Conservation (phyloP, 2,113 vertebrate genomes). For the Callospermophilus lateralis region DNA sequence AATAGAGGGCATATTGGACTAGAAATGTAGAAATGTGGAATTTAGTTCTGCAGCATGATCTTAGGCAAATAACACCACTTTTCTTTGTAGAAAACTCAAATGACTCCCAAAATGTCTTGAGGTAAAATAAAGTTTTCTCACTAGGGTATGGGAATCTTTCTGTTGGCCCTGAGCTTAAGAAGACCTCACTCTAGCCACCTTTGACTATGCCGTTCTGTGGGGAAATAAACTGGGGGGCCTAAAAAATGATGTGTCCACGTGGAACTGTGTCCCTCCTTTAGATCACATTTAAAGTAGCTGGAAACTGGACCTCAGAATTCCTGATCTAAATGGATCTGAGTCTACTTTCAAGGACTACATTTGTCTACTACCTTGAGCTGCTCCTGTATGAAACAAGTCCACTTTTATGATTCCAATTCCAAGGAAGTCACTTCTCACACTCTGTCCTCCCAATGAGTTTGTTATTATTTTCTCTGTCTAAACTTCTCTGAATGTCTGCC, state of each 20-base stretch:
- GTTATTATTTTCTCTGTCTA: neutral
- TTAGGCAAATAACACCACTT: neutral
- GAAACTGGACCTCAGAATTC: neutral
- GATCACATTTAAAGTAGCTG: neutral
- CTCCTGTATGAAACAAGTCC: neutral
- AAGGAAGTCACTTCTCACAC: neutral
- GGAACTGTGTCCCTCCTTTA: neutral
- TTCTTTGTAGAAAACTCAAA: neutral
- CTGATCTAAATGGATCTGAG: neutral
- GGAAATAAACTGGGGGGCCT: neutral
- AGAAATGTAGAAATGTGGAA: neutral
- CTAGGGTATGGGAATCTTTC: neutral
- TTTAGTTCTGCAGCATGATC: neutral
- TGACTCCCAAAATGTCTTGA: neutral
- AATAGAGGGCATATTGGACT: neutral
- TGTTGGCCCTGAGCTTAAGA: neutral
- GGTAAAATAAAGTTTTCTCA: neutral
- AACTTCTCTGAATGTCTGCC: neutral
- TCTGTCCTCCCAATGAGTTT: neutral
- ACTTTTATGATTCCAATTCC: neutral
- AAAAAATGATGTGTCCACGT: neutral
- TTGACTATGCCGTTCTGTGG: neutral
- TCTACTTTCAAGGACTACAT: neutral
- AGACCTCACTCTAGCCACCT: neutral
- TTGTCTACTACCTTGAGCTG: neutral